Evolutionary conservation across 64 coral and sea anemone genomes (phyloP).

Genomic region (Actinia equina): DNA sequence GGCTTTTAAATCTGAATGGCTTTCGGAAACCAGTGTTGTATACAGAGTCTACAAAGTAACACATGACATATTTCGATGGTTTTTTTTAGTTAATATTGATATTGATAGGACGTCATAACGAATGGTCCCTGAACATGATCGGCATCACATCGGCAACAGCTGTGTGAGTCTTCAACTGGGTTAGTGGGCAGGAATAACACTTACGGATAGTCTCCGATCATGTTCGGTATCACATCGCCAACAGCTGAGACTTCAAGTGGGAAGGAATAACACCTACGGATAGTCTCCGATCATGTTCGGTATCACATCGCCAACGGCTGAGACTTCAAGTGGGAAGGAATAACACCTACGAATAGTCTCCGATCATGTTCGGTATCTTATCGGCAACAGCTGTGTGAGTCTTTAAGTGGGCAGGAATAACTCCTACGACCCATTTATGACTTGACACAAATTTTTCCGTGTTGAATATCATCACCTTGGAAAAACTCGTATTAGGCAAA

Average conservation of each 20-base stretch:
- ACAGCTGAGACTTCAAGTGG: neutral
- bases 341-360: neutral
- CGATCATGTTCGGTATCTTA: neutral
- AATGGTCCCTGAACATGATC: neutral
- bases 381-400: neutral
- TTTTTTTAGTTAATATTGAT: neutral
- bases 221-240: neutral
- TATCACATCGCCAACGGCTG: neutral
- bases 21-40: neutral
- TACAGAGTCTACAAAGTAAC: neutral
- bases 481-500: neutral
- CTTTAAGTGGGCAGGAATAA: neutral
- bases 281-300: neutral
- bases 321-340: neutral
- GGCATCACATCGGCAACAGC: neutral
- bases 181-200: neutral
- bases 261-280: neutral
- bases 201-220: neutral
- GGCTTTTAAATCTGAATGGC: neutral
- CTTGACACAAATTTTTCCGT: neutral
- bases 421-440: neutral
- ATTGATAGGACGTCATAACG: neutral
- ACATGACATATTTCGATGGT: neutral
- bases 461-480: neutral
- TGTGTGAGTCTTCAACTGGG: no score